These are phyloP conservation scores for Trididemnum miniatum DNA, from an alignment of 23 tunicate genomes.

Conservation along the genomic window DNA sequence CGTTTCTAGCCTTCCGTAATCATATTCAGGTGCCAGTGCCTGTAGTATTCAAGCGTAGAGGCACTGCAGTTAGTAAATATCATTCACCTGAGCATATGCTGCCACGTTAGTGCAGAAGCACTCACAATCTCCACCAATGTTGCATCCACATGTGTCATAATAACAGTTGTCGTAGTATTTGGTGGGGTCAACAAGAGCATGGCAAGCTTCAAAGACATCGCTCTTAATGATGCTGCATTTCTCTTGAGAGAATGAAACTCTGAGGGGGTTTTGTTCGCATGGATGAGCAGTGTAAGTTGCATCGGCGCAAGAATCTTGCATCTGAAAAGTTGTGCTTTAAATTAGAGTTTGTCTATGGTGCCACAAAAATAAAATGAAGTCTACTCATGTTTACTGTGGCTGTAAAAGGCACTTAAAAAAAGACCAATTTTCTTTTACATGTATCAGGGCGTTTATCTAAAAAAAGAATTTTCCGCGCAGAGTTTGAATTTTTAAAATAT, in stretches of 20 bases:
- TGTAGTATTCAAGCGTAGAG: no score
- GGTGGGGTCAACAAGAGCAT: slow-evolving; percentile 78
- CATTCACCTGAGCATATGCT: slow-evolving; percentile 96
- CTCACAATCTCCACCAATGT: slow-evolving; percentile 96
- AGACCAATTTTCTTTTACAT: no score
- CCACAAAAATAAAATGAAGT: no score
- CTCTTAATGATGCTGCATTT: slow-evolving; percentile 87
- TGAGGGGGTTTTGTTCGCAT: slow-evolving; percentile 62
- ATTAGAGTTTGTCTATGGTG: no score
- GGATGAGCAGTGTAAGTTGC: slow-evolving; percentile 46
- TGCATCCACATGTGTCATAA: slow-evolving; percentile 98
- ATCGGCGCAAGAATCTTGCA: slow-evolving; percentile 78
- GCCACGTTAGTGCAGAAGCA: slow-evolving; percentile 97
- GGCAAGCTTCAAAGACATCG: slow-evolving; percentile 83
- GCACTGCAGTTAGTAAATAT: no score
- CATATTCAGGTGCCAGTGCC: no score
- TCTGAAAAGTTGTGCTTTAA: slow-evolving; percentile 16
- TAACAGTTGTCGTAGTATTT: slow-evolving; percentile 78
- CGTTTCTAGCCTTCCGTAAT: no score
- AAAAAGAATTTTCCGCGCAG: no score
- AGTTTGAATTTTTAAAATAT: no score
- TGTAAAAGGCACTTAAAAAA: no score
- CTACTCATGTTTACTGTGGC: no score
- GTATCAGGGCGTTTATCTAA: no score
- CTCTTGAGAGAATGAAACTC: slow-evolving; percentile 73